phyloP scores from a whole-genome alignment of 1,140 invertebrate species.

The Meloidogyne exigua region DNA sequence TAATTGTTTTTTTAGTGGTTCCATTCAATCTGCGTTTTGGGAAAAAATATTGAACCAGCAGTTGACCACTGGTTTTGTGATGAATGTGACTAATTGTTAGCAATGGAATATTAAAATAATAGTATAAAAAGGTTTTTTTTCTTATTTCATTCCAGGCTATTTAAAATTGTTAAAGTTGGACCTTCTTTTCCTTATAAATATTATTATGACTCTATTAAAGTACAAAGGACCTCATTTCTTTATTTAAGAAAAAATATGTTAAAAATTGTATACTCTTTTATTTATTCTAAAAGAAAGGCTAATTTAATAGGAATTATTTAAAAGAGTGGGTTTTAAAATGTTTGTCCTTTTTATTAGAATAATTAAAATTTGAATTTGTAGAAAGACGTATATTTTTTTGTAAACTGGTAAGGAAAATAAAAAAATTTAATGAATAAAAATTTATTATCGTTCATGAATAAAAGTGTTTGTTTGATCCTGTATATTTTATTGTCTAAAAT shows the following conservation, averaged over 20 bases:
- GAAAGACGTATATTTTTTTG: no score
- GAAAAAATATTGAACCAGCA: slow-evolving; percentile 53
- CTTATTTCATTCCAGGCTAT: neutral
- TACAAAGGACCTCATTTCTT: neutral
- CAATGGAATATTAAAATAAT: neutral
- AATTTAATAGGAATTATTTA: neutral
- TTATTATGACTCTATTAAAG: no score
- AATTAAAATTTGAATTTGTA: no score
- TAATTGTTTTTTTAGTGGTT: slow-evolving; percentile 55
- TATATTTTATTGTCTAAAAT: no score
- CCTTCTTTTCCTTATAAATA: no score
- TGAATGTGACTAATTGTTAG: neutral
- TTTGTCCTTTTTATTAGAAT: no score
- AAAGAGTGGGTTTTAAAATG: no score
- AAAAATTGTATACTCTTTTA: neutral
- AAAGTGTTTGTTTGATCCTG: no score
- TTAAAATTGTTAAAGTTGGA: neutral
- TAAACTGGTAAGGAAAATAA: no score
- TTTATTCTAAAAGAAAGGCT: neutral
- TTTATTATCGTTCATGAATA: no score
- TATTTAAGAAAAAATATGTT: neutral
- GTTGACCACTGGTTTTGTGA: slow-evolving; percentile 29
- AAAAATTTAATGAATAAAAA: no score
- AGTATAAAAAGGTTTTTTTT: neutral
- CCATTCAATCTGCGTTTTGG: slow-evolving; percentile 56